phyloP scores from a whole-genome alignment of 2,797 vertebrate genomes.

The Chanos chanos region DNA sequence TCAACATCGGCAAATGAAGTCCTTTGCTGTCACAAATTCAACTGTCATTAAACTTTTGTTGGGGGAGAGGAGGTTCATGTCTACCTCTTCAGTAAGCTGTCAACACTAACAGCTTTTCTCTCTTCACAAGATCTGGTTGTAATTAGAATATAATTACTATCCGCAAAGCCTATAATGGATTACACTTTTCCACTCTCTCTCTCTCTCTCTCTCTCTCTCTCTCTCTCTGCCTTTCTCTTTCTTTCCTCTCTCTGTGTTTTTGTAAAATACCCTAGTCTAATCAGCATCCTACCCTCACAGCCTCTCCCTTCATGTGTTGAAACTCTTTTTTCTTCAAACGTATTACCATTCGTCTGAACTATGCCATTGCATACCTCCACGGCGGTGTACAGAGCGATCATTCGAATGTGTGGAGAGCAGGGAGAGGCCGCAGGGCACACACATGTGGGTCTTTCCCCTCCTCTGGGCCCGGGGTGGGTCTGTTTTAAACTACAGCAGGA shows the following conservation, averaged over 20 bases:
- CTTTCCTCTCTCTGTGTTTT: neutral
- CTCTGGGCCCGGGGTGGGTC: slow-evolving; percentile 59
- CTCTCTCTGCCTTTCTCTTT: neutral
- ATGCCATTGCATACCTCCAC: slow-evolving; percentile 60
- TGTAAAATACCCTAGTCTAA: too few relatives aligned
- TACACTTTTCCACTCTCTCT: neutral
- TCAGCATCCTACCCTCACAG: slow-evolving; percentile 23
- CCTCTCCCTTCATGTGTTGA: slow-evolving; percentile 13
- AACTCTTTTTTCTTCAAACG: slow-evolving; percentile 17
- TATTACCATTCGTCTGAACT: slow-evolving; percentile 73
- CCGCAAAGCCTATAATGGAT: neutral
- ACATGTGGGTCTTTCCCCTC: slow-evolving; percentile 73
- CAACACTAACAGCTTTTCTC: slow-evolving; percentile 50
- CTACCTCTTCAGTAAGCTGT: neutral
- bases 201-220: neutral
- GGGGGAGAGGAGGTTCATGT: neutral
- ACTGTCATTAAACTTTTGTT: too few relatives aligned
- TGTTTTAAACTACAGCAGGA: slow-evolving; percentile 63
- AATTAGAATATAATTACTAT: slow-evolving; percentile 13
- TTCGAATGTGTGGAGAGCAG: slow-evolving; percentile 63
- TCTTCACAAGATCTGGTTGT: slow-evolving; percentile 9
- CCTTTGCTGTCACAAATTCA: too few relatives aligned
- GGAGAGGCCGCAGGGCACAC: slow-evolving; percentile 66
- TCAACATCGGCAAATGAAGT: too few relatives aligned
- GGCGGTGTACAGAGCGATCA: slow-evolving; percentile 67